A percentile compares a stretch with the other conserved stretches of the same genome.
Conservation (phyloP, 2,888 invertebrate genomes). For the Icerya purchasi region DNA sequence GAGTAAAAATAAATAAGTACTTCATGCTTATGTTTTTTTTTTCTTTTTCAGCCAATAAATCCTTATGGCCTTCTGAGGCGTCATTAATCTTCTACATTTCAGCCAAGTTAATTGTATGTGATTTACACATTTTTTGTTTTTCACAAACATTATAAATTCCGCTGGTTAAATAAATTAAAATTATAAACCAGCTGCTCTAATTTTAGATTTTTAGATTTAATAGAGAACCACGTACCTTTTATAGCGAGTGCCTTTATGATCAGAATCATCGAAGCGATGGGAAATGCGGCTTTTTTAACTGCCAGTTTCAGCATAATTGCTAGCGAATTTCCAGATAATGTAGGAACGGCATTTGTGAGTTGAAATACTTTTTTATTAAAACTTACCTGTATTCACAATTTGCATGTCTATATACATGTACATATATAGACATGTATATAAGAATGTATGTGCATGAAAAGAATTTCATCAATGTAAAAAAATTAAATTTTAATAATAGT, state of each 20-base stretch:
- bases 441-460: no score
- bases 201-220: constrained; percentile 43
- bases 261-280: constrained; percentile 61
- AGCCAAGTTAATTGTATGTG: no score
- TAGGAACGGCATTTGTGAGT: constrained; percentile 67
- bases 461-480: background rate
- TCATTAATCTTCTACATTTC: no score
- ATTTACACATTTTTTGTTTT: no score
- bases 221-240: constrained; percentile 47
- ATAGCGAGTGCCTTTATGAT: constrained; percentile 56
- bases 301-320: constrained; percentile 73
- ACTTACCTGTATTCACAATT: background rate
- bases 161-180: background rate
- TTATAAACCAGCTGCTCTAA: constrained; percentile 7
- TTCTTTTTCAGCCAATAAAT: no score
- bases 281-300: constrained; percentile 66
- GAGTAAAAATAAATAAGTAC: no score
- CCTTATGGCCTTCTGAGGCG: no score
- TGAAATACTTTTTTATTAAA: constrained; percentile 7
- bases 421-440: no score
- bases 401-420: no score
- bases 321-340: constrained; percentile 65
- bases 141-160: no score
- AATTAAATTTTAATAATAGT: background rate
- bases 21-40: no score